Percentiles rank a stretch among this genome's conserved stretches.
Conservation (phyloP, 2,888 invertebrate genomes). For the Latrodectus elegans region DNA sequence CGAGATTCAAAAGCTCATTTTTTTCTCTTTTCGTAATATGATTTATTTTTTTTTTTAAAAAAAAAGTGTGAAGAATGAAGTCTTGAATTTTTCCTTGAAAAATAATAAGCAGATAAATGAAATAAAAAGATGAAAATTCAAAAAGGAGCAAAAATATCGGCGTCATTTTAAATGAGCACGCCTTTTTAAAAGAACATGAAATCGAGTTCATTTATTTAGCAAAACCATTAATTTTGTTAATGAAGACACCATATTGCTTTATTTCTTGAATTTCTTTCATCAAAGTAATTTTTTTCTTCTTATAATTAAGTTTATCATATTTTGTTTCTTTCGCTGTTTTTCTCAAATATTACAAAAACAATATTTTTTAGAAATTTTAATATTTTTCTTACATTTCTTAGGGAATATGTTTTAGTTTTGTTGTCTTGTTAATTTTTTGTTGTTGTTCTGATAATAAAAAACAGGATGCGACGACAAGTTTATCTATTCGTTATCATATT, state of each 20-base stretch:
- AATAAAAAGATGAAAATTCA: constrained; percentile 7
- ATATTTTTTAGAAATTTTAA: too few relatives aligned
- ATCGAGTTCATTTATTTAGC: constrained; percentile 57
- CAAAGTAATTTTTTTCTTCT: constrained; percentile 36
- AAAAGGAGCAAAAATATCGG: constrained; percentile 20
- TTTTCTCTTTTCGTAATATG: constrained; percentile 42
- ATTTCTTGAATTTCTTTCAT: constrained; percentile 48
- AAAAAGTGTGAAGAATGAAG: background rate
- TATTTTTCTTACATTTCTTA: background rate
- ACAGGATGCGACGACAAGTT: too few relatives aligned
- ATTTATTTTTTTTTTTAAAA: constrained; percentile 21
- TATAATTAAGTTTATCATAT: constrained; percentile 60
- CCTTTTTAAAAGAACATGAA: constrained; percentile 49
- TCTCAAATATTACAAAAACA: background rate
- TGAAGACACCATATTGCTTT: constrained; percentile 67
- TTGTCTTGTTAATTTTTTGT: too few relatives aligned
- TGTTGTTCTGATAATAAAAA: too few relatives aligned
- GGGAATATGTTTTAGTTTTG: too few relatives aligned
- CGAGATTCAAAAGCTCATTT: background rate
- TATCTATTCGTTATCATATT: too few relatives aligned
- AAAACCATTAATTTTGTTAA: constrained; percentile 66
- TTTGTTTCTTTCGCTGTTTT: constrained; percentile 17
- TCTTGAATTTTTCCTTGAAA: background rate
- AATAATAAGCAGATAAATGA: constrained; percentile 4
- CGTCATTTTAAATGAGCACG: constrained; percentile 49